Conservation (phyloP, 2,888 invertebrate genomes). For the Paralinhomoeus sp. region DNA sequence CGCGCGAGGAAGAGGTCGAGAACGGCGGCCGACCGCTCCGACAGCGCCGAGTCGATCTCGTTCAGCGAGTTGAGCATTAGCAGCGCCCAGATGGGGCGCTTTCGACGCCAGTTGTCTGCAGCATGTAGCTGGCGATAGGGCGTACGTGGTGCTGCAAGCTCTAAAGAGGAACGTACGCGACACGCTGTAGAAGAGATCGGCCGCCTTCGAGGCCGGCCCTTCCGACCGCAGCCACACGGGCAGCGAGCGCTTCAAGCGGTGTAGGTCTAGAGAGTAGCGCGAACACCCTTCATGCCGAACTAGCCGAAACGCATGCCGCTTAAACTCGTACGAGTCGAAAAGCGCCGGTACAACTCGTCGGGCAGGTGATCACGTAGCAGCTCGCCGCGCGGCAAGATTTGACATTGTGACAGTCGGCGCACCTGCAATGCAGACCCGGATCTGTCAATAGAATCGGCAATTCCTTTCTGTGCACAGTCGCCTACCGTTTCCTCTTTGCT, state of each 20-base stretch:
- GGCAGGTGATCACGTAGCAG: conserved; percentile 28
- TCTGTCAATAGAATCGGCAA: too few relatives aligned
- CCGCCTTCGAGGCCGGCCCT: too few relatives aligned
- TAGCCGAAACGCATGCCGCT: too few relatives aligned
- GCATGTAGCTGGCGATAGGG: too few relatives aligned
- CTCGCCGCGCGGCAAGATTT: conserved; percentile 28
- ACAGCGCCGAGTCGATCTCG: conserved; percentile 12
- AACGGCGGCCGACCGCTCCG: conserved; percentile 27
- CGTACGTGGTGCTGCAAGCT: too few relatives aligned
- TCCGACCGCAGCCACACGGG: conserved; percentile 31
- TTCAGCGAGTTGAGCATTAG: conserved; percentile 35
- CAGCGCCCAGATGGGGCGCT: conserved; percentile 36
- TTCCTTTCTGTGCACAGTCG: conserved; percentile 3
- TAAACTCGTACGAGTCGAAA: too few relatives aligned
- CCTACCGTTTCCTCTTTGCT: conserved; percentile 32
- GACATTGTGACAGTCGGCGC: conserved; percentile 29
- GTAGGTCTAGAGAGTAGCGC: conserved; percentile 23
- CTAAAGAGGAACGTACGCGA: too few relatives aligned
- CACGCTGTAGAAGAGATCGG: too few relatives aligned
- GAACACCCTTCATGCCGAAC: too few relatives aligned
- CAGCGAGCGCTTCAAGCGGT: conserved; percentile 28
- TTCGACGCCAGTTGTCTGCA: conserved; percentile 34
- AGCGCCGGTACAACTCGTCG: conserved; percentile 27
- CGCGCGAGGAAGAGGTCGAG: conserved; percentile 33
- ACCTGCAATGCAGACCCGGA: not conserved